Evolutionary conservation across 2,113 vertebrate genomes (phyloP).

Genomic region (Leucopsar rothschildi): DNA sequence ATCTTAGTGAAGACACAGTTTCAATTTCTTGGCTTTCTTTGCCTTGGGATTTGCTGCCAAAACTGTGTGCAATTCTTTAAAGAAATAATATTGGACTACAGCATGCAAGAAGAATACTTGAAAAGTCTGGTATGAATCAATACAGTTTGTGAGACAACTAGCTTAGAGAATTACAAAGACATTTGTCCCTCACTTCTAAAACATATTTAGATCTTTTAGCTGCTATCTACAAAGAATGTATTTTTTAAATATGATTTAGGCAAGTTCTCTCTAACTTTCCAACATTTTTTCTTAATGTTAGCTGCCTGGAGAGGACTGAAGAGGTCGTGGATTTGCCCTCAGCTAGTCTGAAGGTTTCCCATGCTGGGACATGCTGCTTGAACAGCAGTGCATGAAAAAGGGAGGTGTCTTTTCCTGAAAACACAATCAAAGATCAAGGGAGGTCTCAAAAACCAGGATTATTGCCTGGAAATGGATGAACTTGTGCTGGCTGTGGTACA

Average conservation of each 20-base stretch:
- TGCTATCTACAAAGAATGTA: not conserved
- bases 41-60: not conserved
- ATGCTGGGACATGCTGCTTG: not conserved
- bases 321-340: not conserved
- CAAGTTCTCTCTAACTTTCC: not conserved
- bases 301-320: not conserved
- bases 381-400: not conserved
- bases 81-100: not conserved
- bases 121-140: not conserved
- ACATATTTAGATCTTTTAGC: not conserved
- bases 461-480: not conserved
- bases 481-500: fast-evolving
- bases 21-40: not conserved
- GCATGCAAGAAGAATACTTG: not conserved
- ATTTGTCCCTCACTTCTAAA: not conserved
- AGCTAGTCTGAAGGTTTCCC: not conserved
- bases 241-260: not conserved
- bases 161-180: not conserved
- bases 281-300: not conserved
- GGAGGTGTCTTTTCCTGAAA: not conserved
- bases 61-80: not conserved
- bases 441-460: not conserved
- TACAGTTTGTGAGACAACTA: not conserved
- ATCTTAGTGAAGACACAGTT: not conserved
- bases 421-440: not conserved